A percentile compares a stretch with the other conserved stretches of the same genome.
Evolutionary conservation across 2,888 invertebrate species (phyloP).

Genomic region (Mesorhabditis belari): DNA sequence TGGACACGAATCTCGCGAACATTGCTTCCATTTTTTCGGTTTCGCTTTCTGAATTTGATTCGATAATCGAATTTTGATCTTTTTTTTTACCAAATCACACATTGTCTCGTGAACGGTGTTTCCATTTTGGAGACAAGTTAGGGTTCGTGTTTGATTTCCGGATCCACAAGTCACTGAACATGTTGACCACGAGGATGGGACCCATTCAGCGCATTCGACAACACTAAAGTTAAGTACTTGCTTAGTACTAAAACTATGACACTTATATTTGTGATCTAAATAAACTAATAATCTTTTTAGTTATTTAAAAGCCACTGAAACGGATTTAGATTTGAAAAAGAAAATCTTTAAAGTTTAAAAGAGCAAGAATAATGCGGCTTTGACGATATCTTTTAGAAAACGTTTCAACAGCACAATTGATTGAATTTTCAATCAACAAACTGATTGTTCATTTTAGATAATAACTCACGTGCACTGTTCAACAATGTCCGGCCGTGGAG

Average conservation of each 20-base stretch:
- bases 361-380: neutral
- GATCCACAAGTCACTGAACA: slow-evolving; percentile 52
- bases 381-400: neutral
- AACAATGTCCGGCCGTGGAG: slow-evolving; percentile 19
- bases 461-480: slow-evolving; percentile 24
- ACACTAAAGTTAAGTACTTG: neutral
- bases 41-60: slow-evolving; percentile 11
- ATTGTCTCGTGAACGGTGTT: neutral
- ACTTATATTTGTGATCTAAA: neutral
- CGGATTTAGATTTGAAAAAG: neutral
- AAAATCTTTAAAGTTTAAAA: neutral
- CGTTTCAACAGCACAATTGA: neutral
- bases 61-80: neutral
- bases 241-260: neutral
- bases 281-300: too few species aligned
- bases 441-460: too few species aligned
- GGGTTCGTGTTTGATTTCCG: slow-evolving; percentile 45
- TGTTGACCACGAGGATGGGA: slow-evolving; percentile 39
- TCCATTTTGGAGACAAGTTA: slow-evolving; percentile 23
- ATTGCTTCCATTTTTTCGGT: slow-evolving; percentile 24
- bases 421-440: too few species aligned
- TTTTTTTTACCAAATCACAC: neutral
- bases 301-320: too few species aligned
- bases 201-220: slow-evolving; percentile 46
- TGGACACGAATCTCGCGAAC: slow-evolving; percentile 32